Conservation (phyloP, 1,140 invertebrate species). For the Temnothorax curvispinosus region DNA sequence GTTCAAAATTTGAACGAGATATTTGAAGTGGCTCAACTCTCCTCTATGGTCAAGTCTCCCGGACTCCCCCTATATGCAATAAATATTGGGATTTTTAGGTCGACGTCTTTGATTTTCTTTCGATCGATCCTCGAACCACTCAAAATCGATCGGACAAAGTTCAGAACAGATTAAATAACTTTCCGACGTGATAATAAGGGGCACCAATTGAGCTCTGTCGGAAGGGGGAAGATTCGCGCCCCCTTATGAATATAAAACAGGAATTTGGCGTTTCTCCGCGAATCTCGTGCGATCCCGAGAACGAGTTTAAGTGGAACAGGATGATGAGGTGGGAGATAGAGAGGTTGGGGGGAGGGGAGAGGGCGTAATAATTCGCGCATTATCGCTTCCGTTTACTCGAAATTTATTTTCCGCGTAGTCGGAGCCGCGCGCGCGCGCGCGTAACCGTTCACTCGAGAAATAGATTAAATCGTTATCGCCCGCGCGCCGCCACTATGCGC, state of each 20-base stretch:
- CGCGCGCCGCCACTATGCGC: slow-evolving; percentile 27
- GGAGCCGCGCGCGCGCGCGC: slow-evolving; percentile 3
- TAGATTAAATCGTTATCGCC: slow-evolving; percentile 57
- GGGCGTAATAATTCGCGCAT: slow-evolving; percentile 55
- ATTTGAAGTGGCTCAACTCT: too few relatives aligned
- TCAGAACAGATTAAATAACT: not conserved
- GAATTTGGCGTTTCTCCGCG: slow-evolving; percentile 36
- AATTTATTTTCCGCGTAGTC: slow-evolving; percentile 42
- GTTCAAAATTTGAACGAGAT: too few relatives aligned
- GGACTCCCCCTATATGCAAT: not conserved
- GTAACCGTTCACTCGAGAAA: slow-evolving; percentile 55
- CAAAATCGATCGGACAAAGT: not conserved
- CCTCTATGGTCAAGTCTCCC: too few relatives aligned
- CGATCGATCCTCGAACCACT: not conserved
- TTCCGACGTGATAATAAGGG: slow-evolving; percentile 2
- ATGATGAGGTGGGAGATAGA: not conserved
- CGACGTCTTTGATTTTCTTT: not conserved
- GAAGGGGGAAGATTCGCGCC: not conserved
- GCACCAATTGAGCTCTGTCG: not conserved
- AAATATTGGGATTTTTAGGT: not conserved
- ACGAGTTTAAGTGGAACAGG: slow-evolving; percentile 25
- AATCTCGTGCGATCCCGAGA: slow-evolving; percentile 19
- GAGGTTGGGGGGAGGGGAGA: not conserved
- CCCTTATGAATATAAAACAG: slow-evolving; percentile 56
- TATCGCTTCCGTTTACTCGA: slow-evolving; percentile 57